Evolutionary conservation across 2,113 vertebrate species (phyloP), one percentile per base, ranked within the genome.

Genomic region (Crotalus helleri): DNA sequence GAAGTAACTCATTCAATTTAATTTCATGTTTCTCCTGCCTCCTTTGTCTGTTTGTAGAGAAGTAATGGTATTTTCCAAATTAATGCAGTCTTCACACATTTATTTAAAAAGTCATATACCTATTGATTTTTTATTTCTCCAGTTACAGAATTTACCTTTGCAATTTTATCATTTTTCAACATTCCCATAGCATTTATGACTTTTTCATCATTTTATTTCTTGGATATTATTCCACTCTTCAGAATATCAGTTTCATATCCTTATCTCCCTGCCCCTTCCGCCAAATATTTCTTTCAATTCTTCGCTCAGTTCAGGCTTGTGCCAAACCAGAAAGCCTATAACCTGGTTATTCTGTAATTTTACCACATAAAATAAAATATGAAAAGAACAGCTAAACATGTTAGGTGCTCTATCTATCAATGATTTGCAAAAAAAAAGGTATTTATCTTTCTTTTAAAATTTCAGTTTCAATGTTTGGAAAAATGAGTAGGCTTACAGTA

Each of bases 381-480:
- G 46, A 90, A 93, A 93, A 86, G 89, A 90, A 54, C 81, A 93
- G 61, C 54, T 61, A 46, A 44, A 94, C 81, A 95, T 97, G 95
- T 95, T 95, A 97, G 92, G 88, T 94, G 90, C 92, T 94, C 53
- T 90, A 55, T 13, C 69, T 44, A 61, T 39, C 93, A 91, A 58
- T 21, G 29, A 61, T 91, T 95, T 95, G 88, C 91, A 91, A 96
- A 58, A 39, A 39, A 39, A 92, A 44, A 91, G 81, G 57, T 91
- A 58, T 55, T 93, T 93, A 49, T 91, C 90, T 93, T 13, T 95
- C 81, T 92, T 51, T 92, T 94, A 85, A 91, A 95, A 85, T 55
- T 64, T 74, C 87, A 94, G 90, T 69, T 90, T 95, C 91, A 95
- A 19, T 0, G 24, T 88, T 94, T 93, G 94, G 90, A 95, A 96